Percentiles rank a stretch among this genome's conserved stretches.
Conservation (phyloP, 2,888 invertebrate species). For the Heliconius hortense region DNA sequence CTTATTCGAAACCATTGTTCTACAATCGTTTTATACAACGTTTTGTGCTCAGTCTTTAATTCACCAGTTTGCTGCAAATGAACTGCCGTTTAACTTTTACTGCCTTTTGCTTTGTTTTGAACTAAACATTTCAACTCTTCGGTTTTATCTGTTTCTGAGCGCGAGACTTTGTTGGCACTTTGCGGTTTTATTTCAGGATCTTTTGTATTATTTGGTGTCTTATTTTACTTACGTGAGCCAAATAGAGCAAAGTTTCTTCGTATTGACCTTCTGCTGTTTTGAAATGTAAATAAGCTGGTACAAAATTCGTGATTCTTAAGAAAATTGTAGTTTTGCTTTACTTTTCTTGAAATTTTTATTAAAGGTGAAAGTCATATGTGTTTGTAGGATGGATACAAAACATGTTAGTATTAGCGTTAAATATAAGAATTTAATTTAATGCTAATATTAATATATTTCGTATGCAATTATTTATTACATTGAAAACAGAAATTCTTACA, state of each 20-base stretch:
- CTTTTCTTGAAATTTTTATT: background rate
- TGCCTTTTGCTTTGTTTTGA: conserved; percentile 38
- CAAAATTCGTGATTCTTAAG: conserved; percentile 26
- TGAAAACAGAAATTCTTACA: no score
- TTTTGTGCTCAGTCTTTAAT: conserved; percentile 39
- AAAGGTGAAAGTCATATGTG: background rate
- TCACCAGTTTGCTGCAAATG: conserved; percentile 35
- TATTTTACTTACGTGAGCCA: conserved; percentile 41
- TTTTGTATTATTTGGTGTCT: conserved; percentile 40
- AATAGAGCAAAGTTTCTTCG: conserved; percentile 41
- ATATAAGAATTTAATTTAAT: background rate
- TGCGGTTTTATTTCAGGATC: conserved; percentile 42
- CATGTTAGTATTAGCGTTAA: no score
- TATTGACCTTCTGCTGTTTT: conserved; percentile 42
- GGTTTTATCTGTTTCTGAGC: conserved; percentile 36
- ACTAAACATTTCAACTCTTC: conserved; percentile 40
- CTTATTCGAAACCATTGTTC: conserved; percentile 27
- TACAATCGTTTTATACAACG: conserved; percentile 35
- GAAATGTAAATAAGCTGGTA: conserved; percentile 41
- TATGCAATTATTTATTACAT: no score
- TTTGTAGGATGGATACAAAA: background rate
- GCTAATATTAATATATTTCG: background rate
- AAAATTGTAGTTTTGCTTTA: conserved; percentile 14
- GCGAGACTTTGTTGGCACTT: conserved; percentile 39
- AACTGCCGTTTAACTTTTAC: conserved; percentile 40